Conservation (phyloP, 53 echinoderm and acorn worm species). For the Holothuria scabra region DNA sequence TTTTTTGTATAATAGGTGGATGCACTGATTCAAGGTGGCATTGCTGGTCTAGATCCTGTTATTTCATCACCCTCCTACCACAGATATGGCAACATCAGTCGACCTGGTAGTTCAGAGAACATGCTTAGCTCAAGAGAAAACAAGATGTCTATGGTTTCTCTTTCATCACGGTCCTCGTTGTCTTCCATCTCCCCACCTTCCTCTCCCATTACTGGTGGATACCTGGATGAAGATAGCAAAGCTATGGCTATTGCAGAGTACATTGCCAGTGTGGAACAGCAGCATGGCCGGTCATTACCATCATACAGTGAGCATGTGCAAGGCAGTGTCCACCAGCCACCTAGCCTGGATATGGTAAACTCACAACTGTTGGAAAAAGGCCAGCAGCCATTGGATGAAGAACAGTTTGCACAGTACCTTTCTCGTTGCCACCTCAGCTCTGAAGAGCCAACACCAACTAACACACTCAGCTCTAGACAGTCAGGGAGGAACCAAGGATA, state of each 20-base stretch:
- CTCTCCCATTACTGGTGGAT: conserved; percentile 77
- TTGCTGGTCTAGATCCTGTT: conserved; percentile 67
- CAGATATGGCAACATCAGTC: conserved; percentile 34
- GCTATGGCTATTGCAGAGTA: conserved; percentile 16
- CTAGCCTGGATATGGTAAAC: conserved; percentile 18
- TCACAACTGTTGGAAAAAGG: conserved; percentile 12
- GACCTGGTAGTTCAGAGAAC: conserved; percentile 44
- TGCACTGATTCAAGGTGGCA: conserved; percentile 86
- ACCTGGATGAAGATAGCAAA: conserved; percentile 45
- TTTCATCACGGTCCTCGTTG: conserved; percentile 92
- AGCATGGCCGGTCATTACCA: background rate
- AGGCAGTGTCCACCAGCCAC: background rate
- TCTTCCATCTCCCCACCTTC: conserved; percentile 95
- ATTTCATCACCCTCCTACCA: conserved; percentile 53
- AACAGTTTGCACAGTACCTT: conserved; percentile 67
- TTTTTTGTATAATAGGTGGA: conserved; percentile 65
- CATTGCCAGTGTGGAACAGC: conserved; percentile 37
- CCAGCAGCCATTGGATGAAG: conserved; percentile 62
- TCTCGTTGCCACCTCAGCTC: conserved; percentile 70
- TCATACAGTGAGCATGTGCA: background rate
- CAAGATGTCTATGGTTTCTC: conserved; percentile 68
- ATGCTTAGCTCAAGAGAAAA: conserved; percentile 46
- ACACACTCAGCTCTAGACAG: conserved; percentile 50
- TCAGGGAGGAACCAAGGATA: conserved; percentile 8
- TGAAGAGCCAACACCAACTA: conserved; percentile 57